Percentiles rank a stretch among this genome's conserved stretches.
Evolutionary conservation across 2,113 vertebrate species (phyloP).

Genomic region (Siphamia tubifer): DNA sequence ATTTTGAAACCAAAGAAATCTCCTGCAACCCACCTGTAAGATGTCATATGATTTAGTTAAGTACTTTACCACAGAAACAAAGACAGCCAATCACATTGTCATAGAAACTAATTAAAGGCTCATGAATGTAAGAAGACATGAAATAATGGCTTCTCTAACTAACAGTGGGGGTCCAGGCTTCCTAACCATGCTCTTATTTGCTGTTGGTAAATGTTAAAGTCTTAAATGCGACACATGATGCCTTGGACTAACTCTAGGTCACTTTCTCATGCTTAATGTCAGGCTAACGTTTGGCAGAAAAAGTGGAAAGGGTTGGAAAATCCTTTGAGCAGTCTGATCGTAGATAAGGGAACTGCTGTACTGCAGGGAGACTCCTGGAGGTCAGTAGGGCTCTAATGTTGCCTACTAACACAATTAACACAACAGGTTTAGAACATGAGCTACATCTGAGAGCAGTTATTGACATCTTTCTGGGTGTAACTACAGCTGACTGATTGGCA

Average conservation of each 20-base stretch:
- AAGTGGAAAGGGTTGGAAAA: conserved; percentile 69
- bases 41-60: too few species aligned
- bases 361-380: conserved; percentile 65
- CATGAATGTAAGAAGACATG: too few species aligned
- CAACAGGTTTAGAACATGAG: background rate
- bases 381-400: conserved; percentile 65
- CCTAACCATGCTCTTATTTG: background rate
- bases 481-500: too few species aligned
- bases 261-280: conserved; percentile 59
- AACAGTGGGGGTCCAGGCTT: background rate
- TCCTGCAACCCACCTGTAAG: too few species aligned
- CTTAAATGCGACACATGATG: conserved; percentile 13
- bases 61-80: too few species aligned
- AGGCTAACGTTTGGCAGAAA: conserved; percentile 65
- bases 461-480: too few species aligned
- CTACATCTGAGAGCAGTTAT: background rate
- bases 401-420: conserved; percentile 40
- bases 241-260: conserved; percentile 56
- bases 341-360: conserved; percentile 60
- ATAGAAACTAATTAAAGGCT: too few species aligned
- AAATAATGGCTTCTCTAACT: too few species aligned
- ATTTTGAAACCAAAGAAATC: too few species aligned
- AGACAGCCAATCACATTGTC: too few species aligned
- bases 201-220: conserved; percentile 5
- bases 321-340: conserved; percentile 58